Evolutionary conservation across 2,797 vertebrate species (phyloP), one percentile per base, ranked within the genome.

Genomic region (Enteromius treurensis): DNA sequence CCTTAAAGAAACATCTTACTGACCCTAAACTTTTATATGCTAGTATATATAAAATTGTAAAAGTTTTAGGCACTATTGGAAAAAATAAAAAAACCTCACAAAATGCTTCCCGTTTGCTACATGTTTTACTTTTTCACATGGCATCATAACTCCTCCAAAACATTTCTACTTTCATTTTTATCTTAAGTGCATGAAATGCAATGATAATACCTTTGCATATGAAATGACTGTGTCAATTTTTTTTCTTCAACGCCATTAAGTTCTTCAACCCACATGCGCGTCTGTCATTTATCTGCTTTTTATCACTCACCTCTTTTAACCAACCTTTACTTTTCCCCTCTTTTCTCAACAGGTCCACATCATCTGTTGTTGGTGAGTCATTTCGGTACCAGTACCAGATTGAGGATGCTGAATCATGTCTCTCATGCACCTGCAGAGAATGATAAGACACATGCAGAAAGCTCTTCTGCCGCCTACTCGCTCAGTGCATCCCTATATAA

Each of bases 351-450:
- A 29, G 71, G 79, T 79, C 83, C 75, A 51, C 69, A 79, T 70
- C 79, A 86, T 81, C 75, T 64, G 79, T 70, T 71, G 68, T 10
- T 82, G 40, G 68, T 89, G 88, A 90, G 83, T 91, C 85, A 85
- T 89, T 84, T 70, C 17, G 69, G 75, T 76, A 84, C 71, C 83
- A 83, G 85, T 47, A 58, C 79, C 76, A 29, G 32, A 74, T 62
- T 53, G 73, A 60, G 45, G 73, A 80, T 87, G 89, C 86, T 87
- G 88, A 89, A 88, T 90, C 87, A 90, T 79, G 78, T 83, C 55
- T 71, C 42, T 77, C 42, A 53, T 69, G 82, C 68, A 86, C 64
- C 71, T 83, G 69, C 40, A 58, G 34, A 7, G 8, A 68, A 70
- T 47, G 32, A 76, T 80, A 88, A 85, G 79, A 55, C 51, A 55